Percentiles rank a stretch among this genome's conserved stretches.
Conservation (phyloP, 2,888 invertebrate species). For the Serripes groenlandicus region DNA sequence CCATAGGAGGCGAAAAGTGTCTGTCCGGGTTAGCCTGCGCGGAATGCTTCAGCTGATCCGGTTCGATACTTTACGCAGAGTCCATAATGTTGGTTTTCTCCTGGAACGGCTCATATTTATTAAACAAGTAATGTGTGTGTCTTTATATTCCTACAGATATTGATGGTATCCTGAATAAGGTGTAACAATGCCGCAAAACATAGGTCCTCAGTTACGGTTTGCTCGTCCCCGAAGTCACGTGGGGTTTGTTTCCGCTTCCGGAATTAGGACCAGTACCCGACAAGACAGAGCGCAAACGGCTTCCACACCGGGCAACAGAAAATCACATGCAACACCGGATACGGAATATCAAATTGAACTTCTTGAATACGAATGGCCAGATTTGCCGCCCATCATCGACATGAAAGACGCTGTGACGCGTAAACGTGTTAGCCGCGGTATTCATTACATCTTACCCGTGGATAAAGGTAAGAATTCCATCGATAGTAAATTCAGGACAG, state of each 20-base stretch:
- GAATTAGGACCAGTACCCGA: conserved; percentile 11
- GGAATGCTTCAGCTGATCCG: too few relatives aligned
- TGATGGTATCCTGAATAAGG: background rate
- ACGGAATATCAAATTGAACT: conserved; percentile 73
- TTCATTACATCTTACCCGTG: conserved; percentile 81
- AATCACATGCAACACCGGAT: conserved; percentile 32
- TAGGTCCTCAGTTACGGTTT: conserved; percentile 61
- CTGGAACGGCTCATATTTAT: too few relatives aligned
- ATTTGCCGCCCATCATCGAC: conserved; percentile 80
- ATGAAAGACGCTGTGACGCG: conserved; percentile 81
- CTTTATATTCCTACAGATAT: too few relatives aligned
- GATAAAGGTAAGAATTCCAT: conserved; percentile 82
- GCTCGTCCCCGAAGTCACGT: conserved; percentile 65
- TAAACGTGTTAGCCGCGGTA: conserved; percentile 78
- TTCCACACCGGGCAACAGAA: conserved; percentile 38
- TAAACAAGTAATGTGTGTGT: too few relatives aligned
- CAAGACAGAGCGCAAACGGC: conserved; percentile 17
- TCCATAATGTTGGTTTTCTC: too few relatives aligned
- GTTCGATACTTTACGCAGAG: too few relatives aligned
- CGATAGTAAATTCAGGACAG: conserved; percentile 79
- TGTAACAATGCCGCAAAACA: conserved; percentile 70
- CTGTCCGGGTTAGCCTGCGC: too few relatives aligned
- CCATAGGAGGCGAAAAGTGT: too few relatives aligned
- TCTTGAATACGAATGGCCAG: conserved; percentile 83
- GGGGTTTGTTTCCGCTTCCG: conserved; percentile 38